Conservation (phyloP, 2,113 vertebrate species). For the Paradoxurus hermaphroditus region DNA sequence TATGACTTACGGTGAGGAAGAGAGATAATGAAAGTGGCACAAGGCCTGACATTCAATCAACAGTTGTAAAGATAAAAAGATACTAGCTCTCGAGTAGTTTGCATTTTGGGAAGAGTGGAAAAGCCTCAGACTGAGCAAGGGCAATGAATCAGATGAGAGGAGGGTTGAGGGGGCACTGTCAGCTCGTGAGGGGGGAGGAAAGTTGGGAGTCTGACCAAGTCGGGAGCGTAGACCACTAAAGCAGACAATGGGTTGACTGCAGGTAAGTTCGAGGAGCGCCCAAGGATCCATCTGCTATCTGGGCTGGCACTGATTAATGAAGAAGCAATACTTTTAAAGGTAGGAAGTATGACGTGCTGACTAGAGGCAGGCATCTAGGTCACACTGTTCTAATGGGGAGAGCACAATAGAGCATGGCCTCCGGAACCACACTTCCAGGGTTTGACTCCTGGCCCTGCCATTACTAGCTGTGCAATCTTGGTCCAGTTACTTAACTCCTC, state of each 20-base stretch:
- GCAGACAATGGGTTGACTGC: neutral
- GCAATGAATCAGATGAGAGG: neutral
- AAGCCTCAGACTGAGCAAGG: neutral
- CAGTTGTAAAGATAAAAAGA: neutral
- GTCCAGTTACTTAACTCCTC: neutral
- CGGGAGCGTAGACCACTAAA: neutral
- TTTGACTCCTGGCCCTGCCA: neutral
- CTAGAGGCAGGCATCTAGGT: neutral
- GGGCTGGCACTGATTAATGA: neutral
- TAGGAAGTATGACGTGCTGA: neutral
- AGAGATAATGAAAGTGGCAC: neutral
- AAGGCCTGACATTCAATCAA: neutral
- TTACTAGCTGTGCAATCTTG: neutral
- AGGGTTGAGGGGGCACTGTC: too few relatives aligned
- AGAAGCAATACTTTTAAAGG: neutral
- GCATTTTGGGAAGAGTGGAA: neutral
- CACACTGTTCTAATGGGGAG: neutral
- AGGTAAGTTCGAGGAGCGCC: neutral
- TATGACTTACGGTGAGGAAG: neutral
- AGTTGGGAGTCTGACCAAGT: neutral
- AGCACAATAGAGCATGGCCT: too few relatives aligned
- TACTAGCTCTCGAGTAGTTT: neutral
- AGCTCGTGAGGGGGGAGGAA: neutral
- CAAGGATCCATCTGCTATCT: neutral
- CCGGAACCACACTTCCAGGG: neutral